Conservation (phyloP, 2,797 vertebrate species). For the Lepilemur septentrionalis region DNA sequence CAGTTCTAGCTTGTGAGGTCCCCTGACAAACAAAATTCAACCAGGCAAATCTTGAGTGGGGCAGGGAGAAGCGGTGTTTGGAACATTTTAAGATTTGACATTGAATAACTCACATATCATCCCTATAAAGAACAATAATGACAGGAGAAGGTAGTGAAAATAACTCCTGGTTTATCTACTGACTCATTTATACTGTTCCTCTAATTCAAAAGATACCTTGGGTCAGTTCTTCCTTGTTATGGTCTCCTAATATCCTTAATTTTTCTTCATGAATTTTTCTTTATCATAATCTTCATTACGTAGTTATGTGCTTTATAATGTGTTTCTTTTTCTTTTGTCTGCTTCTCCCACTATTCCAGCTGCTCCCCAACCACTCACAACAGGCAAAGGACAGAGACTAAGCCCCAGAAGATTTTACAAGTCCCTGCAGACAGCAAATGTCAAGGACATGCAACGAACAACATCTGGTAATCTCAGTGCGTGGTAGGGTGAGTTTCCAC, state of each 20-base stretch:
- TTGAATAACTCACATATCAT: background rate
- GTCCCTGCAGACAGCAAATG: background rate
- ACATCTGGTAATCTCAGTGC: background rate
- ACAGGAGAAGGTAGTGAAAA: background rate
- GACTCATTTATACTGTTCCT: background rate
- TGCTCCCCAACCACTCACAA: fast-evolving
- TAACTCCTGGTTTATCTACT: background rate
- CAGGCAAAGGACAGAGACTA: background rate
- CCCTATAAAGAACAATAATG: background rate
- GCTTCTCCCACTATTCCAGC: background rate
- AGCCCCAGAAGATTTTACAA: background rate
- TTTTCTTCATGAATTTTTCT: background rate
- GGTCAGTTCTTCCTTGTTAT: background rate
- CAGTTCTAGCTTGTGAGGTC: background rate
- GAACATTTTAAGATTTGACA: background rate
- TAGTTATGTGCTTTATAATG: background rate
- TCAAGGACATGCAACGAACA: background rate
- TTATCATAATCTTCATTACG: background rate
- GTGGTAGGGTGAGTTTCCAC: background rate
- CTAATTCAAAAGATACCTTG: background rate
- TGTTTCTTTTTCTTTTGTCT: background rate
- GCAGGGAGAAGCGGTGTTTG: background rate
- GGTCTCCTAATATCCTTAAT: background rate
- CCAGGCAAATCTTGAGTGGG: background rate
- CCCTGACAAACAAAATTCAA: background rate